These are phyloP conservation scores for Amphiprion ocellaris DNA, from an alignment of 2,113 vertebrate species.

Conservation along the genomic window DNA sequence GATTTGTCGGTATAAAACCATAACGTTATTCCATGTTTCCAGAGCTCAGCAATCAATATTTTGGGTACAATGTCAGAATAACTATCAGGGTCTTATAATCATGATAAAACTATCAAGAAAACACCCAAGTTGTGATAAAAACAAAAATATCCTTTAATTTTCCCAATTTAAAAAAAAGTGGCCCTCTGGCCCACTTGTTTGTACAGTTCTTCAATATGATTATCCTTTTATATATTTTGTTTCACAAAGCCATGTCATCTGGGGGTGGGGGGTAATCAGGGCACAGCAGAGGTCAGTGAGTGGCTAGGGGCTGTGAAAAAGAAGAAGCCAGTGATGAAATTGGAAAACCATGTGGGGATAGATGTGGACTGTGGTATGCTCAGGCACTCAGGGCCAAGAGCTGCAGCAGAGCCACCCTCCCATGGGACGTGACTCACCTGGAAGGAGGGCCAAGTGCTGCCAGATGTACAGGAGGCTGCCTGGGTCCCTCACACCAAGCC, in stretches of 20 bases:
- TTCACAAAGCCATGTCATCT: conserved; percentile 41
- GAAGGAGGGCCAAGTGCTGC: conserved; percentile 92
- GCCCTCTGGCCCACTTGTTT: background rate
- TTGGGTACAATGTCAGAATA: no score
- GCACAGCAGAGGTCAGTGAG: conserved; percentile 78
- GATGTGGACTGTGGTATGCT: conserved; percentile 92
- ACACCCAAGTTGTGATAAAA: background rate
- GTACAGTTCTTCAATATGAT: background rate
- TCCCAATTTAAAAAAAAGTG: background rate
- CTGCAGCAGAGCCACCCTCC: conserved; percentile 89
- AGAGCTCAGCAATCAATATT: no score
- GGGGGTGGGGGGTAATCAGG: conserved; percentile 78
- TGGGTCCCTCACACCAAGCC: conserved; percentile 88
- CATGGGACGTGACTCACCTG: conserved; percentile 95
- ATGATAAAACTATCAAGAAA: background rate
- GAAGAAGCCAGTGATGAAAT: conserved; percentile 85
- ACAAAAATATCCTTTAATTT: background rate
- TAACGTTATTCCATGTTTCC: no score
- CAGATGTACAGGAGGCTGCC: conserved; percentile 96
- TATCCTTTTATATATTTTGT: conserved; percentile 20
- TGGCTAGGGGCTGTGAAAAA: conserved; percentile 71
- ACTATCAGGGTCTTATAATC: no score
- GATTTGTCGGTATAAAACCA: no score
- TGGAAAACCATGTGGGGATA: conserved; percentile 94
- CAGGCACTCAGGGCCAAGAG: conserved; percentile 69